These are phyloP conservation scores for Laticauda laticaudata DNA, from an alignment of 2,113 vertebrate species.

Conservation along the genomic window DNA sequence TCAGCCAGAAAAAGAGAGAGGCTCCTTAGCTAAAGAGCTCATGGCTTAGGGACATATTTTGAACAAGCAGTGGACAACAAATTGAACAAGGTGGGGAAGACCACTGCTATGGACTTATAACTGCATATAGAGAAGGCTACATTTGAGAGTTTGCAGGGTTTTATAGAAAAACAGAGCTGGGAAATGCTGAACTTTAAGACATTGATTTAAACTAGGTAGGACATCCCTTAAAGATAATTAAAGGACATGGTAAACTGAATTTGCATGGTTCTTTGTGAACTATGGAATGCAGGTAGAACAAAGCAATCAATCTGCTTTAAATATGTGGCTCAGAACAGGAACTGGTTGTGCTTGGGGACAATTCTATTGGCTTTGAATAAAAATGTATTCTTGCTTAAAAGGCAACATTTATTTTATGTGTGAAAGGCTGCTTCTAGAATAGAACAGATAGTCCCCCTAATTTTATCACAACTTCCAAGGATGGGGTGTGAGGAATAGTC, in stretches of 20 bases:
- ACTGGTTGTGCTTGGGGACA: background rate
- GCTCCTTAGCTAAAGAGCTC: background rate
- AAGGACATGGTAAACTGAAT: background rate
- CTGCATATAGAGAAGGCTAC: background rate
- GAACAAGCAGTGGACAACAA: background rate
- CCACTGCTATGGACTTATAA: background rate
- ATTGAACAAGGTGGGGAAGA: background rate
- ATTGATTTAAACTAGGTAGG: background rate
- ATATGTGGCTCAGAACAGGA: constrained; percentile 15
- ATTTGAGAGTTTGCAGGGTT: background rate
- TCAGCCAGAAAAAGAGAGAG: background rate
- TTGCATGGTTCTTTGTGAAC: constrained; percentile 13
- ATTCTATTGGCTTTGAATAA: background rate
- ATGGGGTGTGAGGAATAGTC: background rate
- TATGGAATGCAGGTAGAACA: constrained; percentile 29
- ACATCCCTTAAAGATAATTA: background rate
- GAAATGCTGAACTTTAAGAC: background rate
- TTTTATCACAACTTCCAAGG: background rate
- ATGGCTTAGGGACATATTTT: background rate
- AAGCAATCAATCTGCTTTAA: constrained; percentile 1
- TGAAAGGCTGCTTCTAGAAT: background rate
- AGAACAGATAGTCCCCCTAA: background rate
- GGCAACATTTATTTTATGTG: background rate
- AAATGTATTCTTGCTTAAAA: background rate
- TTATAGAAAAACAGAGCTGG: background rate